Conservation (phyloP, 2,888 invertebrate genomes). For the Eristalinus aeneus region DNA sequence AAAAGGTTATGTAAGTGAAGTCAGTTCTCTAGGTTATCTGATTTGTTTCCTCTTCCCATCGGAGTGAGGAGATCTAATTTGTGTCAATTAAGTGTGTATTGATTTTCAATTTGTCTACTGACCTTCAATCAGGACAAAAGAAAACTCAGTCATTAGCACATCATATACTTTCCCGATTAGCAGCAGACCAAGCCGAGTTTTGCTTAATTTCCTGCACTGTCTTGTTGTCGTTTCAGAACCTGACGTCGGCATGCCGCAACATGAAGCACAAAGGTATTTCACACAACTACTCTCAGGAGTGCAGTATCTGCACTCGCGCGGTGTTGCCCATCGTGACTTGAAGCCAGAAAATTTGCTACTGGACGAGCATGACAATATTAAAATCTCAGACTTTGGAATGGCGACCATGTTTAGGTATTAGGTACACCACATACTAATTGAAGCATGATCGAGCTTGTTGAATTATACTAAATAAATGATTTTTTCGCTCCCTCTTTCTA, state of each 20-base stretch:
- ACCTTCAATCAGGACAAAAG: slow-evolving; percentile 4
- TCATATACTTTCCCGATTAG: slow-evolving; percentile 13
- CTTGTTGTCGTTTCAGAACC: slow-evolving; percentile 86
- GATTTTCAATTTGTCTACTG: slow-evolving; percentile 57
- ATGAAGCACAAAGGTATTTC: slow-evolving; percentile 92
- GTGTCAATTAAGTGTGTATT: slow-evolving; percentile 33
- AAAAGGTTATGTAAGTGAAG: slow-evolving; percentile 12
- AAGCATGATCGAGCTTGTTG: slow-evolving; percentile 43
- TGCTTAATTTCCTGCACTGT: slow-evolving; percentile 26
- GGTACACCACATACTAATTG: slow-evolving; percentile 74
- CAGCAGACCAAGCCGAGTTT: background rate
- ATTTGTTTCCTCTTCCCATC: background rate
- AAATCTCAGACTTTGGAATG: slow-evolving; percentile 98
- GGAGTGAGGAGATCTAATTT: background rate
- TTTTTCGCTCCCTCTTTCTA: slow-evolving; percentile 30
- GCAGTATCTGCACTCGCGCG: slow-evolving; percentile 92
- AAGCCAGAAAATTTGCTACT: slow-evolving; percentile 98
- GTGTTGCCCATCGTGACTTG: slow-evolving; percentile 96
- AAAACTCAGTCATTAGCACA: slow-evolving; percentile 17
- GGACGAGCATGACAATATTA: slow-evolving; percentile 90
- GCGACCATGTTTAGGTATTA: slow-evolving; percentile 91
- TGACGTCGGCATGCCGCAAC: slow-evolving; percentile 92
- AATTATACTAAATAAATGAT: slow-evolving; percentile 53
- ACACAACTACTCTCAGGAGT: slow-evolving; percentile 92
- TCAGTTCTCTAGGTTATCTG: slow-evolving; percentile 33